A percentile compares a stretch with the other conserved stretches of the same genome.
Conservation (phyloP, 2,797 vertebrate species). For the Cygnus olor region DNA sequence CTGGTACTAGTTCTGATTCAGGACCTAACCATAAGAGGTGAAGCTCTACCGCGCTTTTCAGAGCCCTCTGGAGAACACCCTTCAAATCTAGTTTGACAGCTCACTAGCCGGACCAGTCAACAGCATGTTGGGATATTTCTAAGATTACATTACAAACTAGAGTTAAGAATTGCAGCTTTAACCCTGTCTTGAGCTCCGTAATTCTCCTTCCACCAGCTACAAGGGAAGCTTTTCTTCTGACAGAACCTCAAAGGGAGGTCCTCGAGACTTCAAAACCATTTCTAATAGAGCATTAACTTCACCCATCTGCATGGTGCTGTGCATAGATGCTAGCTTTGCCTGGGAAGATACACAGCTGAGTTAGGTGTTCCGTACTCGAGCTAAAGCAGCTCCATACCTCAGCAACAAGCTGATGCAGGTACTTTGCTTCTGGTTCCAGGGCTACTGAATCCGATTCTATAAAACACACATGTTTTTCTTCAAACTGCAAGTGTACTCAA, state of each 20-base stretch:
- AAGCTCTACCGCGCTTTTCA: background rate
- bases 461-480: background rate
- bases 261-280: background rate
- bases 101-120: background rate
- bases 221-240: background rate
- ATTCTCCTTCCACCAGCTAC: background rate
- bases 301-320: rapidly evolving
- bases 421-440: background rate
- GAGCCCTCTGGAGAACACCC: background rate
- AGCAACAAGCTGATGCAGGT: background rate
- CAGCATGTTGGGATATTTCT: background rate
- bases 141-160: background rate
- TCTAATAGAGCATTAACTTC: background rate
- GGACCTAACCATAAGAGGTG: background rate
- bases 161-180: background rate
- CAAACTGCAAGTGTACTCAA: background rate
- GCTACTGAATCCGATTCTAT: background rate
- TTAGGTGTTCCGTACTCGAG: background rate
- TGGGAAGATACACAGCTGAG: background rate
- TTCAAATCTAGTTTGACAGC: background rate
- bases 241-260: background rate
- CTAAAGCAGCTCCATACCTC: background rate
- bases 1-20: background rate
- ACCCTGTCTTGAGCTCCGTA: background rate
- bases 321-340: background rate